Conservation (phyloP, 2,888 invertebrate species). For the Laothoe populi region DNA sequence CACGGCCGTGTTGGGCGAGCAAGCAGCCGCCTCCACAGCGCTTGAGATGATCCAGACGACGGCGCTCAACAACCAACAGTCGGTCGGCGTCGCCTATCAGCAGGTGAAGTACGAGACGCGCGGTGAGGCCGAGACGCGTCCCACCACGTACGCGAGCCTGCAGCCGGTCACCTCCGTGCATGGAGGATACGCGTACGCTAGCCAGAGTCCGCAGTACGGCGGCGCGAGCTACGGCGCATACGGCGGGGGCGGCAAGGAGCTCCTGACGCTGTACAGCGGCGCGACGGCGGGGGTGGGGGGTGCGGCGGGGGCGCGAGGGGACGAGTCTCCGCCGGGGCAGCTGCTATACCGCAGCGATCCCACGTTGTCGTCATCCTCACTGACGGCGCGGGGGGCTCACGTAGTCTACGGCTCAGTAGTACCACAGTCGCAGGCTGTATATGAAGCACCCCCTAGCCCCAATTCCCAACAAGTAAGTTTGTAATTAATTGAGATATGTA, state of each 20-base stretch:
- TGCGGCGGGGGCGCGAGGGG: slow-evolving; percentile 62
- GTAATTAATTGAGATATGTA: neutral
- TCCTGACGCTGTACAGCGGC: slow-evolving; percentile 61
- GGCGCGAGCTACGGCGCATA: slow-evolving; percentile 53
- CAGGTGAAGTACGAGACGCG: slow-evolving; percentile 79
- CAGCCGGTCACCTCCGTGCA: slow-evolving; percentile 86
- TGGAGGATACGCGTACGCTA: slow-evolving; percentile 66
- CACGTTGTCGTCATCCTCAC: slow-evolving; percentile 87
- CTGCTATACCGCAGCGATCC: slow-evolving; percentile 88
- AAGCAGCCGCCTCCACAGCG: slow-evolving; percentile 53
- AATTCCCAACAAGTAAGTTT: slow-evolving; percentile 80
- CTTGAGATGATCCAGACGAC: slow-evolving; percentile 75
- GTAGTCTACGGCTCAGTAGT: slow-evolving; percentile 77
- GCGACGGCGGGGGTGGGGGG: slow-evolving; percentile 42
- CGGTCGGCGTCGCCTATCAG: slow-evolving; percentile 72
- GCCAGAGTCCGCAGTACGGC: slow-evolving; percentile 71
- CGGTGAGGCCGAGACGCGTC: slow-evolving; percentile 64
- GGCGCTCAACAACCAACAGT: slow-evolving; percentile 69
- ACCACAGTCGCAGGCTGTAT: slow-evolving; percentile 74
- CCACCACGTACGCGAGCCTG: slow-evolving; percentile 85
- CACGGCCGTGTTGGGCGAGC: slow-evolving; percentile 60
- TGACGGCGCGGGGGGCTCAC: slow-evolving; percentile 79
- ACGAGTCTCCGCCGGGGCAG: slow-evolving; percentile 83
- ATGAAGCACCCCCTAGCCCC: slow-evolving; percentile 85
- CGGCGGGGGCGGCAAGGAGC: slow-evolving; percentile 52